Percentiles rank a stretch among this genome's conserved stretches.
These are phyloP conservation scores for Enteromius treurensis DNA, from an alignment of 2,797 vertebrate genomes.

Conservation along the genomic window DNA sequence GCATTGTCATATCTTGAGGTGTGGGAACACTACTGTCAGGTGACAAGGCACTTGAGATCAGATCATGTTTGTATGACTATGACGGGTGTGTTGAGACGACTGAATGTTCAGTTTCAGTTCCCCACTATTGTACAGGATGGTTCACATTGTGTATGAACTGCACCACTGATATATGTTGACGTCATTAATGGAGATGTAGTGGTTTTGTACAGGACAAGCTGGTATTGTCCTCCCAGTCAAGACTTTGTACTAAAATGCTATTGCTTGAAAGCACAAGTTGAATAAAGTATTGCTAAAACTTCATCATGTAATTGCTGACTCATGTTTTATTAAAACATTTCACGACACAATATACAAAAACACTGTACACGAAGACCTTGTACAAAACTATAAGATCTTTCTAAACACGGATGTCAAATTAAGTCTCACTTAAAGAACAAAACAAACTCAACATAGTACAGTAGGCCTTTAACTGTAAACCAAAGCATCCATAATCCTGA, in stretches of 20 bases:
- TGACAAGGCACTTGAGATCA: too few relatives aligned
- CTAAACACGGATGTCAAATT: constrained; percentile 1
- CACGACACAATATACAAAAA: constrained; percentile 64
- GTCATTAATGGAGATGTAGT: not conserved
- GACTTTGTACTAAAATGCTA: constrained; percentile 25
- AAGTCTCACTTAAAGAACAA: constrained; percentile 10
- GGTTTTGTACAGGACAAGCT: constrained; percentile 56
- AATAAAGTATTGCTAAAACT: constrained; percentile 56
- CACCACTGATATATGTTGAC: not conserved
- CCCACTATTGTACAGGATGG: not conserved
- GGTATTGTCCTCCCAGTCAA: constrained; percentile 63
- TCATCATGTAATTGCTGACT: constrained; percentile 10
- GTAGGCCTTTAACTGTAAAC: constrained; percentile 17
- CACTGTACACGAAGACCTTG: constrained; percentile 48
- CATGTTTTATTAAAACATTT: constrained; percentile 76
- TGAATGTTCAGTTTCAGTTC: constrained; percentile 3
- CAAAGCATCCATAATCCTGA: not conserved
- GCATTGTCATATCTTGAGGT: not conserved
- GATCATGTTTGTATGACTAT: not conserved
- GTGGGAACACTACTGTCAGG: not conserved
- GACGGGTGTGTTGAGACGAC: not conserved
- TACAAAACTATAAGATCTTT: constrained; percentile 50
- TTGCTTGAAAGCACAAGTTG: constrained; percentile 51
- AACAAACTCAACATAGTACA: constrained; percentile 20
- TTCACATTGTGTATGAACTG: not conserved